A percentile compares a stretch with the other conserved stretches of the same genome.
These are phyloP conservation scores for Cryptus viduatorius DNA, from an alignment of 2,888 invertebrate species.

Conservation along the genomic window DNA sequence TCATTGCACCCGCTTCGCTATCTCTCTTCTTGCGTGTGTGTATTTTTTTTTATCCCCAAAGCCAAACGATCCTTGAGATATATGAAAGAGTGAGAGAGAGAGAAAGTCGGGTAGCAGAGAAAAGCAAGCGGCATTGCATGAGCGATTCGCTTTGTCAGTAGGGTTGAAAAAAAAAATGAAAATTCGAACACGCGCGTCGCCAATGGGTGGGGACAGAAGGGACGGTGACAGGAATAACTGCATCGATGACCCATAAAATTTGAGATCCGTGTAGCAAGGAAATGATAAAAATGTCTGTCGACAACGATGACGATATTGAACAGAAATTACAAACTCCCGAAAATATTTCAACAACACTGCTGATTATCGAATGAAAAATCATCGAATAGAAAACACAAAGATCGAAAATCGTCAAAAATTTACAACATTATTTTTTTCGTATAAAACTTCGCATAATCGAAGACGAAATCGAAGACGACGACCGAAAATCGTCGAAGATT, in stretches of 20 bases:
- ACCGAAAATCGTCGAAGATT: background rate
- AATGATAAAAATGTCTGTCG: slow-evolving; percentile 31
- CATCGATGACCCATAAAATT: slow-evolving; percentile 59
- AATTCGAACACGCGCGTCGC: slow-evolving; percentile 50
- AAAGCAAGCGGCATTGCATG: slow-evolving; percentile 41
- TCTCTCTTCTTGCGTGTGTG: slow-evolving; percentile 19
- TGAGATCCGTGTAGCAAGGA: slow-evolving; percentile 43
- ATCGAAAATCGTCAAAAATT: background rate
- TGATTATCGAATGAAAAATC: too few species aligned
- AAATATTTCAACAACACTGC: too few species aligned
- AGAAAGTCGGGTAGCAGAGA: slow-evolving; percentile 57
- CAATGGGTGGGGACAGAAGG: background rate
- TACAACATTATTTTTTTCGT: background rate
- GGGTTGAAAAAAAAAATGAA: slow-evolving; percentile 50
- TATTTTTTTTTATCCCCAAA: slow-evolving; percentile 45
- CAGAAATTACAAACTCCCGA: background rate
- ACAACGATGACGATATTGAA: slow-evolving; percentile 7
- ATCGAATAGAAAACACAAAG: too few species aligned
- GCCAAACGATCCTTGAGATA: slow-evolving; percentile 17
- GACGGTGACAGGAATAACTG: slow-evolving; percentile 38
- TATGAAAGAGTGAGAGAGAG: slow-evolving; percentile 34
- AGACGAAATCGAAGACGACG: background rate
- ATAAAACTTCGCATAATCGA: too few species aligned
- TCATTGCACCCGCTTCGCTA: slow-evolving; percentile 53
- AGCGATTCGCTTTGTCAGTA: slow-evolving; percentile 50